Evolutionary conservation across 2,797 vertebrate species (phyloP), one percentile per base, ranked within the genome.

Genomic region (Macropodus opercularis): DNA sequence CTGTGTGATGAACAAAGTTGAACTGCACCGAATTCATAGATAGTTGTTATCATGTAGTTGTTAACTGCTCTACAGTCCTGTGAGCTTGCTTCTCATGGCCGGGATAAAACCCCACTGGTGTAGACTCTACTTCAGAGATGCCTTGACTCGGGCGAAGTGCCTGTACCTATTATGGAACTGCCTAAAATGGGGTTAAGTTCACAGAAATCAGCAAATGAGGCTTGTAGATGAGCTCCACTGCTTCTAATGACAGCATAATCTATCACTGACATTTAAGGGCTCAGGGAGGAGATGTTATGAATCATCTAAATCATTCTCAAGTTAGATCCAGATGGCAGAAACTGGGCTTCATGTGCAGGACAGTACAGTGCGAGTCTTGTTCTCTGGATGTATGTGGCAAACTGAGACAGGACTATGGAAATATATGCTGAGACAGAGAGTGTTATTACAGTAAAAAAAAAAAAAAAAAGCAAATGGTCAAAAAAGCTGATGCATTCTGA

Each of bases 181-280:
- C 35, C 49, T 46, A 46, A 73, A 69, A 78, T 63, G 50, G 51
- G 17, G 36, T 47, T 69, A 59, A 48, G 54, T 71, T 66, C 44
- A 68, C 29, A 64, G 52, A 80, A 73, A 69, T 69, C 72, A 83
- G 48, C 62, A 73, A 77, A 60, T 65, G 69, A 41, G 62, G 51
- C 51, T 51, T 55, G 67, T 41, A 78, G 77, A 88, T 74, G 83
- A 84, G 82, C 75, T 69, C 58, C 61, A 56, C 53, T 74, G 77
- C 75, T 59, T 85, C 61, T 66, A 72, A 77, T 78, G 84, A 75
- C 84, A 82, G 49, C 69, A 31, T 78, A 67, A 83, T 89, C 65
- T 57, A 64, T 89, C 86, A 85, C 46, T 76, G 80, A 85, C 87
- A 70, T 74, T 76, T 80, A 50, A 32, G 14, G 48, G 67, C 72